Base-by-base conservation (phyloP, 2,888 invertebrate species). In the Leucozona laternaria region DNA sequence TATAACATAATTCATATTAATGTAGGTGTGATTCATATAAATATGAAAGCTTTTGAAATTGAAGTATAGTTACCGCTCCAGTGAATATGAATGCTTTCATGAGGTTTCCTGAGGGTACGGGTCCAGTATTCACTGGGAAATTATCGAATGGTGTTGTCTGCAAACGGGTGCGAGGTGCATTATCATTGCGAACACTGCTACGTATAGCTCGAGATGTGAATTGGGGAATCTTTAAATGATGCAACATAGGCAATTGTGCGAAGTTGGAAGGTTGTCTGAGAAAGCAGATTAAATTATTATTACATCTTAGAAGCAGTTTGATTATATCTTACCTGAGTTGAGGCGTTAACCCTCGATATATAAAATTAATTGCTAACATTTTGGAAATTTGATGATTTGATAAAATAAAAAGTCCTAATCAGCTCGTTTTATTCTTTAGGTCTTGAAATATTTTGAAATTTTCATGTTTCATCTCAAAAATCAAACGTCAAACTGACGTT, bases 41-140 rank as follows among this genome's bases (percentile, higher is more conserved):
- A 50, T 22, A 53, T 22, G 6, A 17, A 2, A 4, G 10, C 11
- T 48, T 48, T 50, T 22, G 50, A 13, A 25, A 25, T 13, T 22
- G 2, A 50, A 53, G 13, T 15, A 22, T 20, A 87, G 88, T 86
- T 90, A 92, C 92, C 88, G 90, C 90, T 83, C 92, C 92, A 4
- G 92, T 90, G 75, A 92, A 92, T 20, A 90, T 88, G 13, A 91
- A 75, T 4, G 92, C 91, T 78, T 91, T 92, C 37, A 90, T 84
- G 28, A 92, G 79, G 81, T 91, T 92, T 13, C 79, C 86, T 3
- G 88, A 28, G 13, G 91, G 91, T 6, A 92, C 90, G 1, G 89
- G 58, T 8, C 88, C 89, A 1, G 89, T 89, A 4, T 84, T 89
- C 0, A 88, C 72, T 20, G 75, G 57, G 5, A 60, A 57, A 37